Evolutionary conservation across 1,140 invertebrate species (phyloP), one percentile per base, ranked within the genome.

Genomic region (Caerostris darwini): DNA sequence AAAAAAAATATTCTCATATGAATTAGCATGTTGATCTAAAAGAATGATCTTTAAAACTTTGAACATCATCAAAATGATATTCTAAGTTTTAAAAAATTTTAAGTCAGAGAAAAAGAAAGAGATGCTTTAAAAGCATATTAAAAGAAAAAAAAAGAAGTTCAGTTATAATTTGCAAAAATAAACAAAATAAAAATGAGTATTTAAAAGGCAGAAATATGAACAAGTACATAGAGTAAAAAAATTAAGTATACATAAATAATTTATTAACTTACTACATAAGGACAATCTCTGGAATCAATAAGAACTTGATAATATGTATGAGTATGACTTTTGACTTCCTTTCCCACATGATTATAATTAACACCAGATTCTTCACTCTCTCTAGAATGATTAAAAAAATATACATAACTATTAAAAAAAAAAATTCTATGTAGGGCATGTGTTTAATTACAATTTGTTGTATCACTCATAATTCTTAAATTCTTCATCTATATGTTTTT

Each of bases 291-390:
- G 91, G 98, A 98, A 96, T 99, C 99, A 95, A 99, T 99, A 7
- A 99, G 96, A 34, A 99, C 98, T 97, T 99, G 98, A 96, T 99
- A 99, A 96, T 99, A 99, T n/a, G 98, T 98, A 95, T 99, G 98
- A 7, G 98, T 98, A 95, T 97, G 97, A 77, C 98, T 98, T 96
- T 98, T 98, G 1, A 99, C 98, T 96, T 99, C 98, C 96, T 98
- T 98, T 12, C 97, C 97, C 71, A 97, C 97, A 94, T 96, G 96
- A 97, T 96, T 96, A 96, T 96, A 95, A 95, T 94, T 94, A 64
- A 96, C 95, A 95, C 96, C 94, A 91, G 96, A 95, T 82, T 96
- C 96, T 58, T 95, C 95, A 85, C 87, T 92, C 61, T 59, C 89
- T 56, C 94, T 94, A 77, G 59, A 93, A 57, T 50, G 67, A 56